These are phyloP conservation scores for Trichacis sp. DNA, from an alignment of 2,888 invertebrate genomes.

Conservation along the genomic window DNA sequence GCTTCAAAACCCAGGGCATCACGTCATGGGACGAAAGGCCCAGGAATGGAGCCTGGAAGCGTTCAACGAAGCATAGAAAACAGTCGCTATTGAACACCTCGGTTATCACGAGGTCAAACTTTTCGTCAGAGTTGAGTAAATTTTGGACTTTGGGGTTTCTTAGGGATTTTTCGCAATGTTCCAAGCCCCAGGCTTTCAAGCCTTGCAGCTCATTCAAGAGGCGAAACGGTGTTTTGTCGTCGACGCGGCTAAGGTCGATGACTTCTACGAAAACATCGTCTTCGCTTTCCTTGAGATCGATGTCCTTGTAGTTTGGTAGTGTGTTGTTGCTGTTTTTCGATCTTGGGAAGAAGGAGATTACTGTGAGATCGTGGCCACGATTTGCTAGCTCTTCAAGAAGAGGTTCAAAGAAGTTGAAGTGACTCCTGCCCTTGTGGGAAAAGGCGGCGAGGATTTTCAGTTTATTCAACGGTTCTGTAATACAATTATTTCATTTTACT, in stretches of 20 bases:
- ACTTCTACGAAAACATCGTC: constrained; percentile 30
- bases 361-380: constrained; percentile 77
- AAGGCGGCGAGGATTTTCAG: constrained; percentile 75
- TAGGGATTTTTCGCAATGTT: constrained; percentile 65
- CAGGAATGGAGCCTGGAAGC: constrained; percentile 74
- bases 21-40: constrained; percentile 73
- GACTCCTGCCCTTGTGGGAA: constrained; percentile 78
- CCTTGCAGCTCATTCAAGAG: constrained; percentile 6
- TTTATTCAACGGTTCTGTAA: constrained; percentile 12
- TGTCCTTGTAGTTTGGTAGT: constrained; percentile 73
- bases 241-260: constrained; percentile 12
- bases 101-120: constrained; percentile 77
- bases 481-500: not conserved
- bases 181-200: constrained; percentile 9
- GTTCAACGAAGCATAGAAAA: constrained; percentile 76
- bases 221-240: not conserved
- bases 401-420: constrained; percentile 76
- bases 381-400: constrained; percentile 73
- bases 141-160: constrained; percentile 62
- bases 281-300: constrained; percentile 65
- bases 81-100: constrained; percentile 83
- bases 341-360: constrained; percentile 75
- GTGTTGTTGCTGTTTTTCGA: constrained; percentile 51
- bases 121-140: constrained; percentile 46
- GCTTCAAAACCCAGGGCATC: constrained; percentile 72